Base-by-base conservation (phyloP, 2,113 vertebrate genomes). In the Paedocypris sp. region DNA sequence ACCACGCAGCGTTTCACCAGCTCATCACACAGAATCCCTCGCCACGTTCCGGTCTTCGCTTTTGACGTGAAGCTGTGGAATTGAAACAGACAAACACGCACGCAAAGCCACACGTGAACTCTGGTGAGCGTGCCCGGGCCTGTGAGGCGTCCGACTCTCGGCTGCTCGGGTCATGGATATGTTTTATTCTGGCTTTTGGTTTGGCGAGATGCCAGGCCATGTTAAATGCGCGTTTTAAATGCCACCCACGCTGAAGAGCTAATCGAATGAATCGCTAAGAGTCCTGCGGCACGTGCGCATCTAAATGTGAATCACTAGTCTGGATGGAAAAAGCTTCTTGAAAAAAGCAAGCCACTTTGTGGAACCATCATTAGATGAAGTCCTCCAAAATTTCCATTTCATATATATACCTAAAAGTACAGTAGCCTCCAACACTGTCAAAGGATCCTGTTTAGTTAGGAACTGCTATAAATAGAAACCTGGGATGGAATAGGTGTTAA, bases 1-100 rank as follows among this genome's bases (percentile, higher is more conserved):
- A 33, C 33, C 19, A 43, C 67, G 49, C 71, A 54, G 60, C 6
- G 35, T 62, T 60, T 69, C 61, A 67, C 67, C 51, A 59, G 49
- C 63, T 61, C 68, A 60, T 57, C 51, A 47, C 67, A 46, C 65
- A 62, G 28, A 49, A 47, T 36, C 52, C 63, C 59, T 29, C 63
- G 49, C 73, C 50, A 78, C 81, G 78, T 78, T 79, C 72, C 53
- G 78, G 50, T 58, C 46, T 77, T 39, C 4, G 18, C 65, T 60
- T 28, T 38, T 69, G 61, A 39, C 72, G 71, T 72, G 39, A 69
- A 73, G 67, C 59, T 38, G 19, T 67, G 66, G 67, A 77, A 70
- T 67, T 41, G 61, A 70, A 72, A 57, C 75, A 73, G 70, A 33
- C 66, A 9, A 10, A 28, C 61, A 35, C 25, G 53, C n/a, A n/a